A percentile compares a stretch with the other conserved stretches of the same genome.
Evolutionary conservation across 2,113 vertebrate genomes (phyloP).

Genomic region (Lophochroa leadbeateri): DNA sequence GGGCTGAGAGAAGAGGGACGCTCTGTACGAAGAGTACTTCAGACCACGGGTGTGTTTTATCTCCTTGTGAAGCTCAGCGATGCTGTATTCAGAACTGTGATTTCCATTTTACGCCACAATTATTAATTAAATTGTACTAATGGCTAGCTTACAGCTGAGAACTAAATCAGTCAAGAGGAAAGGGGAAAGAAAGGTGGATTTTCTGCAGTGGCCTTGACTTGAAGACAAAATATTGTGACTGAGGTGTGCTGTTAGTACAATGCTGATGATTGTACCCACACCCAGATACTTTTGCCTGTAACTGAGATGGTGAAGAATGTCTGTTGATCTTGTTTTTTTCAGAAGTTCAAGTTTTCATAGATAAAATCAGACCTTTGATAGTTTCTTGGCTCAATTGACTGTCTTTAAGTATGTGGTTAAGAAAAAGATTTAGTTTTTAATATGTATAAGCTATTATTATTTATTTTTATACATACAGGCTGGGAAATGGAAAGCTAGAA

Average conservation of each 20-base stretch:
- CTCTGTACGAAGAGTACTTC: background rate
- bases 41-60: fast-evolving
- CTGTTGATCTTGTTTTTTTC: background rate
- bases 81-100: background rate
- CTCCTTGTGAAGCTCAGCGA: background rate
- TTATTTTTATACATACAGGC: background rate
- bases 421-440: background rate
- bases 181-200: fast-evolving
- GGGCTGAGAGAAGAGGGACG: background rate
- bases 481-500: background rate
- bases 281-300: fast-evolving
- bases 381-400: background rate
- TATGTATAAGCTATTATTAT: background rate
- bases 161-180: background rate
- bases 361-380: background rate
- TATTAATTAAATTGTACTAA: background rate
- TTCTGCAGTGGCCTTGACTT: background rate
- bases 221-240: background rate
- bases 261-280: fast-evolving
- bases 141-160: background rate
- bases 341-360: background rate
- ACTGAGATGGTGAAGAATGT: background rate
- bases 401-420: background rate
- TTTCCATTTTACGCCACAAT: background rate
- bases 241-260: background rate